Evolutionary conservation across 1,140 invertebrate genomes (phyloP), one percentile per base, ranked within the genome.

Genomic region (Drosophila varians): DNA sequence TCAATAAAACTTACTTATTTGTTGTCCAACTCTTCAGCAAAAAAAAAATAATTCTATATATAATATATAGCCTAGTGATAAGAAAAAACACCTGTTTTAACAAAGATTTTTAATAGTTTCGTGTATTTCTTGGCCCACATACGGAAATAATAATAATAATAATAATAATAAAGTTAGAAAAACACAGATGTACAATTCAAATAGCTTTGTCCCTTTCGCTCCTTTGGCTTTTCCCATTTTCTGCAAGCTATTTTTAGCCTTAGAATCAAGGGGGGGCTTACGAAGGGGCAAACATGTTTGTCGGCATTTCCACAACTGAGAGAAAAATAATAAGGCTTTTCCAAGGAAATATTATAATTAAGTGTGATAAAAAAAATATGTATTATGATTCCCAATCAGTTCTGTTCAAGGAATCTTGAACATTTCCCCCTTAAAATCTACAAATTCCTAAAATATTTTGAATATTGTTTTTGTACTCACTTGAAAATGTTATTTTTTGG

Each of bases 1-100:
- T 71, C 73, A 54, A 64, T 64, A 56, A 74, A 74, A 55, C 42
- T 12, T 52, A 34, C 57, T 57, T 74, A 51, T 56, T 49, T 49
- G 56, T 34, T 66, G 47, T 23, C 62, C 23, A 1, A 11, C 8
- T 49, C 16, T 14, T 49, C 1, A 7, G 2, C 11, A 12, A 16
- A 21, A 48, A 42, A 42, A 65, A n/a, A 65, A 61, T 4, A 64
- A 40, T n/a, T n/a, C n/a, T n/a, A n/a, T n/a, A n/a, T n/a, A n/a
- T n/a, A 42, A 16, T 9, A 42, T 42, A 42, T 19, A 7, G 2
- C 14, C 1, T 16, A 16, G 31, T 3, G 36, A 23, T n/a, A 23
- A 31, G 18, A 8, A 12, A 23, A 56, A 58, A 58, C 31, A 57
- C 55, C 7, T 57, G 31, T 57, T 48, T 34, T 36, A 47, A 18